Evolutionary conservation across 2,888 invertebrate species (phyloP).

Genomic region (Melinopterus prodromus): DNA sequence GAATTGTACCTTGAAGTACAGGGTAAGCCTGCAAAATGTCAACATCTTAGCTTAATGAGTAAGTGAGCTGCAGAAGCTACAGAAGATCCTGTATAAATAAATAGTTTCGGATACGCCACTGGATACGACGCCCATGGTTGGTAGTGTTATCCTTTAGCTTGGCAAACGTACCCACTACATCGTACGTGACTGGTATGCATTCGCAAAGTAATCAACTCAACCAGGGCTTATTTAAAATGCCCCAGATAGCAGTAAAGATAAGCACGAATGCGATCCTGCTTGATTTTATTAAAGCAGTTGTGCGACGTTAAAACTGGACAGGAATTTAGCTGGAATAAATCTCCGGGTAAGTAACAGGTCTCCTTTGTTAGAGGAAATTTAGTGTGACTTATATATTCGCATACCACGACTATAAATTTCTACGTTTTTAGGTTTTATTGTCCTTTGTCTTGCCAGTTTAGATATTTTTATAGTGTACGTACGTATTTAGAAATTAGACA

Average conservation of each 20-base stretch:
- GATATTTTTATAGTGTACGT: neutral
- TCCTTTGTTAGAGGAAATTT: neutral
- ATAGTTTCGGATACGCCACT: too few species aligned
- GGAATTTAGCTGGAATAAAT: neutral
- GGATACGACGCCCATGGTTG: too few species aligned
- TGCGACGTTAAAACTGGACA: neutral
- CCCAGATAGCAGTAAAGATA: neutral
- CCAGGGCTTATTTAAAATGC: neutral
- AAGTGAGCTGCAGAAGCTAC: too few species aligned
- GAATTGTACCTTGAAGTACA: too few species aligned
- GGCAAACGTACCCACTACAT: neutral
- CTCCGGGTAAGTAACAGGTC: neutral
- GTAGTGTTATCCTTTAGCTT: neutral
- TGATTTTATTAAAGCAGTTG: slow-evolving; percentile 4
- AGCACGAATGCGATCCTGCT: neutral
- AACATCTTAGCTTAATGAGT: too few species aligned
- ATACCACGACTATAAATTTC: too few species aligned
- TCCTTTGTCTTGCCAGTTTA: neutral
- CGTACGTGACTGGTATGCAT: neutral
- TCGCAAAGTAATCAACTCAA: slow-evolving; percentile 4
- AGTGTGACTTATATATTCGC: neutral
- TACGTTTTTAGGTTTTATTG: neutral
- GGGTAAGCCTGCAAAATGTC: too few species aligned
- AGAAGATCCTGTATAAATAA: too few species aligned
- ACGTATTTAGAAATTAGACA: too few species aligned